These are phyloP conservation scores for Babyrousa celebensis DNA, from an alignment of 2,797 vertebrate genomes.

Conservation along the genomic window DNA sequence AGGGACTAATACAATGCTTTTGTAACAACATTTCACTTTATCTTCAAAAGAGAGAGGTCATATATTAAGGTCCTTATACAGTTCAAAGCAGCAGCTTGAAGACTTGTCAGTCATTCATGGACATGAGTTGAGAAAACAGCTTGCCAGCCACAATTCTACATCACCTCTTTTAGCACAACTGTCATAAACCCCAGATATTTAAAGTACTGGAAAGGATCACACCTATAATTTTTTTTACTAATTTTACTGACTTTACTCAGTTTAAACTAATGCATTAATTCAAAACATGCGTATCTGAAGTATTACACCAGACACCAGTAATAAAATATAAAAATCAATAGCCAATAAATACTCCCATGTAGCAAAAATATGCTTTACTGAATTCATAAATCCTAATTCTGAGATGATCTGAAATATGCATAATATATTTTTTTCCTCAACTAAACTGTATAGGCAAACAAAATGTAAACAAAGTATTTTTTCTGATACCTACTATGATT, in stretches of 20 bases:
- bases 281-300: background rate
- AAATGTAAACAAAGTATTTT: background rate
- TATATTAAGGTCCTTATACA: background rate
- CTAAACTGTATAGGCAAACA: background rate
- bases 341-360: slow-evolving; percentile 9
- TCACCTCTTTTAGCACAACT: background rate
- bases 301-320: background rate
- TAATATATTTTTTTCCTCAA: background rate
- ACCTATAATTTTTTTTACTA: background rate
- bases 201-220: background rate
- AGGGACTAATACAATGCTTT: background rate
- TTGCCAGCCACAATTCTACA: background rate
- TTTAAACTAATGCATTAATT: slow-evolving; percentile 35
- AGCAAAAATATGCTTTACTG: slow-evolving; percentile 5
- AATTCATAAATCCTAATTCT: slow-evolving; percentile 50
- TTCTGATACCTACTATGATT: slow-evolving; percentile 11
- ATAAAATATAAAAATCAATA: slow-evolving; percentile 40
- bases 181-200: background rate
- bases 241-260: slow-evolving; percentile 20
- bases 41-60: background rate
- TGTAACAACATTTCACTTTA: background rate
- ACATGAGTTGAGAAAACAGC: background rate
- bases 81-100: background rate
- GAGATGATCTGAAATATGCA: background rate
- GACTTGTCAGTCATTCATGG: background rate